phyloP scores from a whole-genome alignment of 2,797 vertebrate genomes.

The Tamandua tetradactyla region DNA sequence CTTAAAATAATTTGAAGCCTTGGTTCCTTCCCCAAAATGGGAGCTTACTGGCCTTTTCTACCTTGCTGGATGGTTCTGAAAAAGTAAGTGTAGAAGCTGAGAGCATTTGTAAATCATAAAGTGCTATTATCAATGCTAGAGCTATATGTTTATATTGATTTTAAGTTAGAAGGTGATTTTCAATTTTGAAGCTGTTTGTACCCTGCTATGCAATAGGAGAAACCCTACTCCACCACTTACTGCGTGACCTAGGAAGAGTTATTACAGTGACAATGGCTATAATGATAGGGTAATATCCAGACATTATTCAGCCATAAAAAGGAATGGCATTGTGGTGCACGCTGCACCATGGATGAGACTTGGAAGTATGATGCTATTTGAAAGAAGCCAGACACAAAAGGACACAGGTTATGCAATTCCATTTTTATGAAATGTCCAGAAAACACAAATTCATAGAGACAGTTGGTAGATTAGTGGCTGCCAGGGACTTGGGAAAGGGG shows the following conservation, averaged over 20 bases:
- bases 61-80: neutral
- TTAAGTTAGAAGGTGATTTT: neutral
- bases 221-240: neutral
- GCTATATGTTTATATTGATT: neutral
- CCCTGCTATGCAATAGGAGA: neutral
- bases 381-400: neutral
- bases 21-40: neutral
- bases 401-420: accelerated
- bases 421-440: neutral
- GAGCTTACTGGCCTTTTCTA: neutral
- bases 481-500: neutral
- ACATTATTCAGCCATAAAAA: neutral
- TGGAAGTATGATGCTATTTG: neutral
- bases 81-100: neutral
- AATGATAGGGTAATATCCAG: neutral
- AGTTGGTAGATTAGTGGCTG: neutral
- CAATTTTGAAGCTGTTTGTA: neutral
- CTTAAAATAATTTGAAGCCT: neutral
- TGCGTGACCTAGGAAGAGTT: neutral
- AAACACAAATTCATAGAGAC: neutral
- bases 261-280: neutral
- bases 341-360: neutral
- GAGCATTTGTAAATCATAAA: neutral
- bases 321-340: too few relatives aligned
- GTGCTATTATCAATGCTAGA: neutral